These are phyloP conservation scores for Onychostoma macrolepis DNA, from an alignment of 2,113 vertebrate species.

Conservation along the genomic window DNA sequence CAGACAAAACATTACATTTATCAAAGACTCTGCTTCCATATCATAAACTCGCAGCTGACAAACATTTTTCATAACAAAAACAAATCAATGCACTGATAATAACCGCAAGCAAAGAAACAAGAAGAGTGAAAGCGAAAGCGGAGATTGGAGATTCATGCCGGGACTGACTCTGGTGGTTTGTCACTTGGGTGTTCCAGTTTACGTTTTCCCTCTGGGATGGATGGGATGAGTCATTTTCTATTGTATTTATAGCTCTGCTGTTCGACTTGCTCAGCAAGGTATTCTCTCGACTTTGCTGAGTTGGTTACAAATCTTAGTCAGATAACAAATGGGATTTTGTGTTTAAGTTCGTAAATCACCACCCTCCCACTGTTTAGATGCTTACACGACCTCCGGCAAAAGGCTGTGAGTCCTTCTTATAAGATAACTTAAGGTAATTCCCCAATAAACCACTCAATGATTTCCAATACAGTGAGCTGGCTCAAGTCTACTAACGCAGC, in stretches of 20 bases:
- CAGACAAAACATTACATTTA: not conserved
- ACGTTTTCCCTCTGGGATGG: slow-evolving; percentile 19
- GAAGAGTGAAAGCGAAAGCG: not conserved
- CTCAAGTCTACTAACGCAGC: not conserved
- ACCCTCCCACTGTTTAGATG: not conserved
- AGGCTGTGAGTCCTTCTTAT: not conserved
- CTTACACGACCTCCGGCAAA: not conserved
- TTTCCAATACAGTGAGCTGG: not conserved
- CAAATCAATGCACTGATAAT: not conserved
- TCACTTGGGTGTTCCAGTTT: slow-evolving; percentile 33
- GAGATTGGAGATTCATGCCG: not conserved
- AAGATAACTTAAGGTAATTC: not conserved
- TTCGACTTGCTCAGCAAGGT: slow-evolving; percentile 51
- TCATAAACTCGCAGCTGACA: not conserved
- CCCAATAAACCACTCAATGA: not conserved
- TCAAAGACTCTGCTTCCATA: not conserved
- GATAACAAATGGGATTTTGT: slow-evolving; percentile 33
- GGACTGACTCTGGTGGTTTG: slow-evolving; percentile 19
- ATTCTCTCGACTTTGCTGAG: slow-evolving; percentile 28
- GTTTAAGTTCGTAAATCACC: slow-evolving; percentile 13
- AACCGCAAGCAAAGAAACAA: not conserved
- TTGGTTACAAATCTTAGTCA: slow-evolving; percentile 33
- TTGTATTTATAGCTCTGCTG: slow-evolving; percentile 51
- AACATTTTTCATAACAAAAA: not conserved
- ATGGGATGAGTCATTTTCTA: slow-evolving; percentile 51